These are phyloP conservation scores for Pelecanoides urinatrix DNA, from an alignment of 2,113 vertebrate species.

Conservation along the genomic window DNA sequence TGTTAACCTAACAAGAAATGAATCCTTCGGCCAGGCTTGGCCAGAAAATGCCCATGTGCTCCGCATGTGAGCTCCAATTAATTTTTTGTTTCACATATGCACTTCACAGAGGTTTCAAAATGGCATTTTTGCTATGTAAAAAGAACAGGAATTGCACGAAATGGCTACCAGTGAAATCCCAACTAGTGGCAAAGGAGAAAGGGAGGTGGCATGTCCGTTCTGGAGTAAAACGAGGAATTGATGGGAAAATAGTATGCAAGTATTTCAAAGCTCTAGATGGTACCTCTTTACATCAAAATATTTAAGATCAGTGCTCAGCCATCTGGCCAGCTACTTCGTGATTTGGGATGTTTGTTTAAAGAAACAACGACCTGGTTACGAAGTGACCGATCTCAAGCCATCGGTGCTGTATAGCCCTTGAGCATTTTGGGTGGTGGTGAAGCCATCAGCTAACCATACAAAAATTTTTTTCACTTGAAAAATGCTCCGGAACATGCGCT, in stretches of 20 bases:
- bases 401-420: neutral
- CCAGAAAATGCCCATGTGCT: neutral
- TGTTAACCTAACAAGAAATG: constrained; percentile 14
- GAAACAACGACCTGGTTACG: rapidly evolving
- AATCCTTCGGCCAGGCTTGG: neutral
- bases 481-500: neutral
- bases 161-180: neutral
- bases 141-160: neutral
- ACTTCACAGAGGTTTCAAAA: neutral
- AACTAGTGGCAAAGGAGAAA: neutral
- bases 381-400: neutral
- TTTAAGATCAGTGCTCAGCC: neutral
- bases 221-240: neutral
- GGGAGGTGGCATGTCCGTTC: rapidly evolving
- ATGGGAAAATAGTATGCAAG: rapidly evolving
- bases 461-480: neutral
- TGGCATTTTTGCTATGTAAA: neutral
- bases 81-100: neutral
- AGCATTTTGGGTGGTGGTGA: neutral
- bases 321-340: rapidly evolving
- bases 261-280: neutral
- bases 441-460: neutral
- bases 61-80: neutral
- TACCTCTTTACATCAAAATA: neutral
- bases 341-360: neutral